Evolutionary conservation across 2,113 vertebrate species (phyloP), one percentile per base, ranked within the genome.

Genomic region (Pogonocichla stellata): DNA sequence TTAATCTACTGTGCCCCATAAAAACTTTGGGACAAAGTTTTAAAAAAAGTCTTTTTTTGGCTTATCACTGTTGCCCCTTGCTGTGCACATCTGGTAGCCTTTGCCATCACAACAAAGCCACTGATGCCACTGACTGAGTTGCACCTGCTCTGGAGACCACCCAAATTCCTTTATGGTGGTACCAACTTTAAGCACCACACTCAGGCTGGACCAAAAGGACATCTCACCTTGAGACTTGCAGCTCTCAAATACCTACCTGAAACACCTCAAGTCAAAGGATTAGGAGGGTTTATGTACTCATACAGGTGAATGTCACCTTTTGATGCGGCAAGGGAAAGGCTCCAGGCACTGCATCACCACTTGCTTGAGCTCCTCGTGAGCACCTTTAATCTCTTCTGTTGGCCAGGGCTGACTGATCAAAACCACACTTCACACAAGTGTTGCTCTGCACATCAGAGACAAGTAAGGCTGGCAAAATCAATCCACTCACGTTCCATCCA

Each of bases 31-130:
- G 40, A 42, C 40, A 42, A 42, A 15, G 40, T 42, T 42, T 42
- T 42, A 15, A 15, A 14, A 38, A 15, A 42, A 42, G 25, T 22
- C 45, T 29, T 47, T 29, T 73, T 34, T 54, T 17, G 14, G 26
- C 28, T n/a, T 19, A 19, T 22, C 26, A 1, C 26, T 15, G 20
- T 29, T 47, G 36, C 6, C 29, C 53, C 43, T 80, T 0, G 0
- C 72, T 17, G 40, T 9, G 40, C 43, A 16, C 17, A 8, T 45
- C 54, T 47, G 34, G 60, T 57, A 82, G 75, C 36, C 36, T 67
- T 75, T 72, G 65, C 33, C 56, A 26, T 3, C 9, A 18, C 50
- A 51, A 5, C 17, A 34, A n/a, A 31, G 61, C 36, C 66, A 42
- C 11, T 3, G 19, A 31, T 24, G 54, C 50, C 53, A 36, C 38